Conservation (phyloP, 2,797 vertebrate species). For the Atherinosoma microstoma region DNA sequence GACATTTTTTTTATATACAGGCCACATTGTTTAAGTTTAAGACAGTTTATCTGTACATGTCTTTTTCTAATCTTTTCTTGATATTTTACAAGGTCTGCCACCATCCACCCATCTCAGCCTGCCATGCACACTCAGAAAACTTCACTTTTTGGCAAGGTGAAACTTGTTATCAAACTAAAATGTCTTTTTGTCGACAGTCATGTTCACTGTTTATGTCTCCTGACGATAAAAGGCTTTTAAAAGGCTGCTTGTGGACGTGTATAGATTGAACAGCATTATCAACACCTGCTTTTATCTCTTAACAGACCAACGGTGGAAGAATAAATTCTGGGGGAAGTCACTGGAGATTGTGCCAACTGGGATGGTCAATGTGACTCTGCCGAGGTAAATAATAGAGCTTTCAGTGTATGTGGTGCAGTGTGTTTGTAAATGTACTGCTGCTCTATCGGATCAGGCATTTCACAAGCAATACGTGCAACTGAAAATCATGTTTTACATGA, state of each 20-base stretch:
- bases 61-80: not conserved
- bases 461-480: not conserved
- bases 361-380: slow-evolving; percentile 90
- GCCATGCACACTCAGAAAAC: slow-evolving; percentile 91
- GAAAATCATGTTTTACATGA: not conserved
- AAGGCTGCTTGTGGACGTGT: not conserved
- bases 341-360: slow-evolving; percentile 93
- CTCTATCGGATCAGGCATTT: not conserved
- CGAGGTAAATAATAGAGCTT: slow-evolving; percentile 80
- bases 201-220: not conserved
- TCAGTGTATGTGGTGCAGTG: not conserved
- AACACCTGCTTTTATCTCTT: slow-evolving; percentile 11
- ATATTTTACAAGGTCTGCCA: slow-evolving; percentile 87
- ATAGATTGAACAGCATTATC: not conserved
- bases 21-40: not conserved
- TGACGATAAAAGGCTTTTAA: not conserved
- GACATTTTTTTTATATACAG: not conserved
- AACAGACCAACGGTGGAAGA: slow-evolving; percentile 96
- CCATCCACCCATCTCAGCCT: slow-evolving; percentile 93
- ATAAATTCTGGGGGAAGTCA: slow-evolving; percentile 98
- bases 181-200: not conserved
- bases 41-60: not conserved
- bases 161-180: slow-evolving; percentile 7
- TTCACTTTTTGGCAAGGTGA: slow-evolving; percentile 96
- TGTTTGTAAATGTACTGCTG: not conserved